phyloP scores from a whole-genome alignment of 2,113 vertebrate genomes.

The Ceuthmochares aereus region DNA sequence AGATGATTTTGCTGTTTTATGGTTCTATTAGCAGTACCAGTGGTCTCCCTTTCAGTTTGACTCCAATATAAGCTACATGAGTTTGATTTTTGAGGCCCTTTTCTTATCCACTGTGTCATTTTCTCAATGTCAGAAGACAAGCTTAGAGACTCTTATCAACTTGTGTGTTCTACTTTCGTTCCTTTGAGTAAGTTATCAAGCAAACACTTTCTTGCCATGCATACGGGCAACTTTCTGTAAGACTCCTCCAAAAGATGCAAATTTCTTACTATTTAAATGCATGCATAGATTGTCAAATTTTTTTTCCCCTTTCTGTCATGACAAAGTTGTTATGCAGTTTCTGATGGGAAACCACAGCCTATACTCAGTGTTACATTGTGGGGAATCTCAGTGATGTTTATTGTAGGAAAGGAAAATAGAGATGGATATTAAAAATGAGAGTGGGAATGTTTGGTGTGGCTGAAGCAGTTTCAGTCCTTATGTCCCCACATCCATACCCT shows the following conservation, averaged over 20 bases:
- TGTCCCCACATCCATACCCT: background rate
- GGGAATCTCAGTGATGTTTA: background rate
- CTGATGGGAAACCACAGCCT: background rate
- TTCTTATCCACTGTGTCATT: background rate
- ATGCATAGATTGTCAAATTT: accelerated
- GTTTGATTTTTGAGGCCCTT: background rate
- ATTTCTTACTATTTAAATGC: background rate
- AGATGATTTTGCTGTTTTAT: background rate
- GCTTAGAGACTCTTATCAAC: background rate
- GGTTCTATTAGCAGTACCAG: background rate
- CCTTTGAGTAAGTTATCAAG: background rate
- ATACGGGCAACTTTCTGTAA: accelerated
- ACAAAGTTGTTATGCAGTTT: background rate
- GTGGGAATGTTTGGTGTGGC: background rate
- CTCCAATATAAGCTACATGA: background rate
- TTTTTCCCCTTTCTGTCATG: background rate
- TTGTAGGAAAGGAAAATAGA: background rate
- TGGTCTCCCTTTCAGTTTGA: background rate
- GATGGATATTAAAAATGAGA: background rate
- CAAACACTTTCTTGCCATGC: background rate
- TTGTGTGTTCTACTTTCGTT: background rate
- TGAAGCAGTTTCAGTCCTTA: background rate
- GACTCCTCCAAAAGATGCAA: background rate
- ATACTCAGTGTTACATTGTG: background rate
- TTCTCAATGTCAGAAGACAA: background rate